Evolutionary conservation across 2,113 vertebrate species (phyloP), one percentile per base, ranked within the genome.

Genomic region (Egretta garzetta): DNA sequence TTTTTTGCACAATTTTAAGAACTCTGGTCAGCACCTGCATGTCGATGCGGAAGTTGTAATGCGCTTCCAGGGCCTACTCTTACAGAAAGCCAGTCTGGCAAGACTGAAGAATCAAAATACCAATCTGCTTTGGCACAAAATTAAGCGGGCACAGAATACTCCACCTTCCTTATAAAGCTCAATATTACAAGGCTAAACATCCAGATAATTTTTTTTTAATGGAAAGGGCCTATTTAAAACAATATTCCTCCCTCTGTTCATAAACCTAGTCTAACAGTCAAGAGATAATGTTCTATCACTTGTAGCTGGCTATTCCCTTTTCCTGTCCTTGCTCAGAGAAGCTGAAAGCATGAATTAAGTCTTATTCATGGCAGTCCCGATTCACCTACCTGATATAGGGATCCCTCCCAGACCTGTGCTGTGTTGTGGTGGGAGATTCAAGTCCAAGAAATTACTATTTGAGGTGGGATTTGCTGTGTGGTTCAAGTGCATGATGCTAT

Each of bases 401-500:
- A 99, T 99, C 97, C 99, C 99, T 98, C 99, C 99, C 96, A 99
- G 99, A 98, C 99, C 99, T 98, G 99, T 99, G 98, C 98, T 99
- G 99, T 99, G 99, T 97, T 99, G 99, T 98, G 98, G 98, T 89
- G 99, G 99, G 98, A 99, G 98, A 98, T 98, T 99, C 98, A 99
- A 99, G 99, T 99, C 99, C 99, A 99, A 98, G 98, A 99, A 99
- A 98, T 99, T 99, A 99, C 99, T 99, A 98, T 99, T 99, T 98
- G 99, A 99, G 98, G 99, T 99, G 98, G 99, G 98, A 96, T 98
- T 99, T 99, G 99, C 99, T 98, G 99, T 99, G 98, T 99, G 98
- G 98, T 98, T 99, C 98, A 99, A 99, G 98, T 99, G 99, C 99
- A 99, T 98, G 98, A 99, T 98, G 99, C 99, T 99, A 99, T 99